phyloP scores from a whole-genome alignment of 2,113 vertebrate genomes.

The Megaceryle torquata region DNA sequence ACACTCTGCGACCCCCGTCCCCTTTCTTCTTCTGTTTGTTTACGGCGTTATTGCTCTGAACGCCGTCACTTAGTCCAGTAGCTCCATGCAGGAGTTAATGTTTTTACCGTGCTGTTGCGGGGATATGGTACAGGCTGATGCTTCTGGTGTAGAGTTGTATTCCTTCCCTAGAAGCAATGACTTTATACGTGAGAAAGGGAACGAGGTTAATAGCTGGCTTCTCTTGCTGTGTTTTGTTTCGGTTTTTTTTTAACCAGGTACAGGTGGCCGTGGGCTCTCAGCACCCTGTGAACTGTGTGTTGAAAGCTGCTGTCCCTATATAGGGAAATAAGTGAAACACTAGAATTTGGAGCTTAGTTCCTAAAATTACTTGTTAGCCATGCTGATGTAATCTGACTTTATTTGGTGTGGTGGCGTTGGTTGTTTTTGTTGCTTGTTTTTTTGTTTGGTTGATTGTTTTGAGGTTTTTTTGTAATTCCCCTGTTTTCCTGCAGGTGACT shows the following conservation, averaged over 20 bases:
- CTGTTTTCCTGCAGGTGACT: neutral
- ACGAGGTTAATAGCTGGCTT: neutral
- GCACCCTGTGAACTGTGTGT: fast-evolving
- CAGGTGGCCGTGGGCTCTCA: neutral
- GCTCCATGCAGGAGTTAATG: no score
- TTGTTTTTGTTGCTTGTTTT: neutral
- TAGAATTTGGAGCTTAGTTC: neutral
- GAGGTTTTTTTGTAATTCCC: neutral
- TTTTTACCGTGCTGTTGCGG: fast-evolving
- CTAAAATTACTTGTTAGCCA: fast-evolving
- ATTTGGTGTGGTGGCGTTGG: neutral
- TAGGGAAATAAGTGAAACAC: neutral
- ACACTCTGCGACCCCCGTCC: no score
- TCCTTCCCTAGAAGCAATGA: neutral
- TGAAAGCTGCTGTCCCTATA: neutral
- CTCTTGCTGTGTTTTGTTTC: neutral
- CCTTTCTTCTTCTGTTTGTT: no score
- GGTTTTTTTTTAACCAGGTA: neutral
- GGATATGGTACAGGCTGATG: fast-evolving
- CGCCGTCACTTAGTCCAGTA: neutral
- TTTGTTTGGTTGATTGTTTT: neutral
- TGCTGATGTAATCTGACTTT: neutral
- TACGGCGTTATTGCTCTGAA: no score
- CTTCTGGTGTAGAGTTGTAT: neutral
- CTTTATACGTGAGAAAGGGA: fast-evolving